phyloP scores from a whole-genome alignment of 2,797 vertebrate genomes.

The Semotilus atromaculatus region DNA sequence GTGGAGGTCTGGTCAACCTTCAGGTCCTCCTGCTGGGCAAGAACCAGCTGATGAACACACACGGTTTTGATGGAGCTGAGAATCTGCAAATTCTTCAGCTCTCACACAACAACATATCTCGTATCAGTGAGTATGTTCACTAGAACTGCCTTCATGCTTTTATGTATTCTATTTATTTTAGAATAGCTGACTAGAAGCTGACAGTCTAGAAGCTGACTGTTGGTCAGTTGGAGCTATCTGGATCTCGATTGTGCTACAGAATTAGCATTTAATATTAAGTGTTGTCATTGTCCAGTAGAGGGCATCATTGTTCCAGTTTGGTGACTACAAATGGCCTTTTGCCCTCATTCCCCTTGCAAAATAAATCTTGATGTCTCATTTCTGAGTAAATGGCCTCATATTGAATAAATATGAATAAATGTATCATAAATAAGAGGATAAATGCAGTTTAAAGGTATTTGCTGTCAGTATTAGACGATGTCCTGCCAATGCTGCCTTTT shows the following conservation, averaged over 20 bases:
- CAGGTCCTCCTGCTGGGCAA: constrained; percentile 81
- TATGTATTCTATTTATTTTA: background rate
- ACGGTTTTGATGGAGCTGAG: constrained; percentile 83
- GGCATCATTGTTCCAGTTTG: constrained; percentile 63
- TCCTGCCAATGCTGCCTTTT: background rate
- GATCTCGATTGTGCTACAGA: background rate
- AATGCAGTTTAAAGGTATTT: constrained; percentile 54
- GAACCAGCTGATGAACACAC: constrained; percentile 88
- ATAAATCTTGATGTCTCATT: constrained; percentile 55
- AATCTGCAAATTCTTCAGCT: constrained; percentile 86
- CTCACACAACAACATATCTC: constrained; percentile 89
- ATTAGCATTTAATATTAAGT: background rate
- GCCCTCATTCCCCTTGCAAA: background rate
- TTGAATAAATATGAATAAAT: constrained; percentile 67
- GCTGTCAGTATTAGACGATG: constrained; percentile 41
- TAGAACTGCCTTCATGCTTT: background rate
- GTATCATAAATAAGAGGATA: constrained; percentile 59
- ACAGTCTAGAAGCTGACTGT: background rate
- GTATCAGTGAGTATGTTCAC: constrained; percentile 83
- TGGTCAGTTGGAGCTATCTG: background rate
- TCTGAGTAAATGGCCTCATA: constrained; percentile 35
- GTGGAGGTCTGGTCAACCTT: constrained; percentile 84
- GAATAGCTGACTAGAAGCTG: too few species aligned
- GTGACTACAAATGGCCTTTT: background rate
- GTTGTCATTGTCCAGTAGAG: constrained; percentile 67